phyloP scores from a whole-genome alignment of 2,113 vertebrate species.

The Plotosus lineatus region DNA sequence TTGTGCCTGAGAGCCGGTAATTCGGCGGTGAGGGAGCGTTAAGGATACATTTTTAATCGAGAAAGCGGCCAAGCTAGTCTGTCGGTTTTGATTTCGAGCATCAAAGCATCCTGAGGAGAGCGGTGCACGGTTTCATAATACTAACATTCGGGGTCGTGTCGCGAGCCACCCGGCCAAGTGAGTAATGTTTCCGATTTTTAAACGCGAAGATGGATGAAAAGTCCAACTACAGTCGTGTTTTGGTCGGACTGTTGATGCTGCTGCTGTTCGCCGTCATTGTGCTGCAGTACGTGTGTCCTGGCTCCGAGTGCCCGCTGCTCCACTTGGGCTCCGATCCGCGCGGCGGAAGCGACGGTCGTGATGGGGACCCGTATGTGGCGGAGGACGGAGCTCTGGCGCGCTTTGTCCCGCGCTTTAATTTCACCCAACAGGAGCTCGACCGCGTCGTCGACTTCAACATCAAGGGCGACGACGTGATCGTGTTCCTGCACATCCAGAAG shows the following conservation, averaged over 20 bases:
- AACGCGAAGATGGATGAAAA: conserved; percentile 90
- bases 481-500: conserved; percentile 83
- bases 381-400: conserved; percentile 86
- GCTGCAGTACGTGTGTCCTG: conserved; percentile 91
- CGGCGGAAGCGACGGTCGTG: conserved; percentile 32
- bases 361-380: conserved; percentile 84
- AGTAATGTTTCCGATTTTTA: conserved; percentile 70
- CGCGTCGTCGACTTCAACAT: conserved; percentile 87
- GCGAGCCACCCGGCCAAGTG: conserved; percentile 57
- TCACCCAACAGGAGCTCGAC: conserved; percentile 80
- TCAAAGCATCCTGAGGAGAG: not conserved
- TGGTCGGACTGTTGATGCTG: conserved; percentile 85
- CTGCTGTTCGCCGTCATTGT: conserved; percentile 89
- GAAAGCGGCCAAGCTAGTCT: not conserved
- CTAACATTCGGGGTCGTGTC: too few species aligned
- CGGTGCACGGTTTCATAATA: too few species aligned
- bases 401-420: conserved; percentile 89
- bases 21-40: too few species aligned
- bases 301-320: conserved; percentile 85
- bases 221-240: conserved; percentile 80
- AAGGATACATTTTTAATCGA: not conserved
- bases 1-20: not conserved
- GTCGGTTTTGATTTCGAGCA: not conserved
- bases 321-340: conserved; percentile 66
- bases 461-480: conserved; percentile 88